Evolutionary conservation across 1,140 invertebrate genomes (phyloP), one percentile per base, ranked within the genome.

Genomic region (Ceratosolen solmsi): DNA sequence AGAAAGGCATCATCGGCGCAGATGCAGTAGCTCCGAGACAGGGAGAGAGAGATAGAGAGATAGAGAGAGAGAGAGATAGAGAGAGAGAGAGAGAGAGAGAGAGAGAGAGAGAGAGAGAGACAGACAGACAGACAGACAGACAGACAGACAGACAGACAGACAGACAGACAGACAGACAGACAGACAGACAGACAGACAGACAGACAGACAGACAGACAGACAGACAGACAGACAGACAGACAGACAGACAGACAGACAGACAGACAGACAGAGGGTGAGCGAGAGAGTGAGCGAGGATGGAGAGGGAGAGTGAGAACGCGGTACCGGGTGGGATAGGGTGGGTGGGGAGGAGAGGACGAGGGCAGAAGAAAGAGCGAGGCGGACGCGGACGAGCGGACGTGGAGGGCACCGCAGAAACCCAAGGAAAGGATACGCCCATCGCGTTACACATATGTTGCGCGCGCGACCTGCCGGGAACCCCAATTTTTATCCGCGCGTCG

Each of bases 361-460:
- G 25, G 46, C 11, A 46, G 38, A 49, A 46, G 25, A 72, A 51
- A 51, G 46, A 72, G 4, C 30, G 49, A 56, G 30, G 38, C 58
- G 41, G 78, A 51, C 68, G 51, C 77, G 77, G 33, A 33, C 49
- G 71, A 63, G 58, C 79, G 79, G 79, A 82, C 80, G 74, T 77
- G 83, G 77, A 84, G 60, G 51, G 85, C 78, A 87, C 86, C 86
- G 83, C 87, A 87, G 78, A 71, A 54, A 25, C 17, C 86, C 86
- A 84, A 83, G 86, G 75, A 87, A 80, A 51, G 70, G 68, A n/a
- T 73, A 87, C 87, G 87, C 87, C 87, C 86, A 86, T 86, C 82
- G 85, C 86, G 87, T 87, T 87, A 87, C 85, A 87, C 87, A 87
- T 86, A 87, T 87, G 87, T 87, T 86, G 83, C 84, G n/a, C 56